phyloP scores from a whole-genome alignment of 2,888 invertebrate species.

The Selenia dentaria region DNA sequence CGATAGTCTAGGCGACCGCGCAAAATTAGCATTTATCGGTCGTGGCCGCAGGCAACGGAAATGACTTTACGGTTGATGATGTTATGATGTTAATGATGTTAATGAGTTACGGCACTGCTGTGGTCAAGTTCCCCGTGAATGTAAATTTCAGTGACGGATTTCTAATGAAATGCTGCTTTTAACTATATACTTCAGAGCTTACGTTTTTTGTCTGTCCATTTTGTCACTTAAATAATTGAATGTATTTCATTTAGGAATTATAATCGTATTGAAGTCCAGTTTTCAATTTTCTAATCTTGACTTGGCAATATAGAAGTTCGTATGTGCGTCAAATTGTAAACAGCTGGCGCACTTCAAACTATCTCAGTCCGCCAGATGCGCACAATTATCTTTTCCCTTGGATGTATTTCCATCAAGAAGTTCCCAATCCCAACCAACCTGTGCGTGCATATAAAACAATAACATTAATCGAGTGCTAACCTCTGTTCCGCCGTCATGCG shows the following conservation, averaged over 20 bases:
- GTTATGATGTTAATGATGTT: no score
- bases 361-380: not conserved
- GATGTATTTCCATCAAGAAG: slow-evolving; percentile 10
- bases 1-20: not conserved
- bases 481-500: slow-evolving; percentile 44
- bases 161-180: no score
- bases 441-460: slow-evolving; percentile 30
- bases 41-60: slow-evolving; percentile 20
- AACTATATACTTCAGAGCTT: no score
- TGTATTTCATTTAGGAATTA: no score
- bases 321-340: not conserved
- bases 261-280: no score
- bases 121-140: slow-evolving; percentile 19
- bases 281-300: no score
- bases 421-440: slow-evolving; percentile 27
- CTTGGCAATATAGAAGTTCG: no score
- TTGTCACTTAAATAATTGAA: no score
- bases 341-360: slow-evolving; percentile 6
- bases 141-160: slow-evolving; percentile 9
- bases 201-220: no score
- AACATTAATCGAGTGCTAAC: slow-evolving; percentile 29
- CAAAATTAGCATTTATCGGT: not conserved
- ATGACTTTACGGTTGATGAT: slow-evolving; percentile 23
- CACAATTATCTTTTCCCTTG: slow-evolving; percentile 9
- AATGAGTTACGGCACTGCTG: slow-evolving; percentile 16